Conservation (phyloP, 2,797 vertebrate species). For the Silurus lanzhouensis region DNA sequence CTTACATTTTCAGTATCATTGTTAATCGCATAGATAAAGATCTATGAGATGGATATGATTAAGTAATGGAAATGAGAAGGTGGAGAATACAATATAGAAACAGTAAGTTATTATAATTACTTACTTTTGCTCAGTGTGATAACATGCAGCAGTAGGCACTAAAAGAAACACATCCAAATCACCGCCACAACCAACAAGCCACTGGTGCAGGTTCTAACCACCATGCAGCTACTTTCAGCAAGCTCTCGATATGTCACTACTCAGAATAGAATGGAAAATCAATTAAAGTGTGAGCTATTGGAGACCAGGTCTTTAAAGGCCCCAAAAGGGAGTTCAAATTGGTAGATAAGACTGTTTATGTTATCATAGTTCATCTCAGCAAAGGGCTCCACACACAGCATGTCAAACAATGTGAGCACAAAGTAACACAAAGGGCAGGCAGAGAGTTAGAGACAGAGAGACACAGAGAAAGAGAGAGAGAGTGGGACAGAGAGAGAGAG, state of each 20-base stretch:
- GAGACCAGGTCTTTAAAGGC: slow-evolving; percentile 33
- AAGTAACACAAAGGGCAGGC: slow-evolving; percentile 28
- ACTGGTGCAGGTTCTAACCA: slow-evolving; percentile 30
- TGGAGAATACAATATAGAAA: neutral
- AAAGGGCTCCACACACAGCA: slow-evolving; percentile 38
- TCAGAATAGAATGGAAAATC: slow-evolving; percentile 57
- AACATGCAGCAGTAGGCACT: slow-evolving; percentile 19
- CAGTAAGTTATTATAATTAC: neutral
- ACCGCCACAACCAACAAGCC: slow-evolving; percentile 29
- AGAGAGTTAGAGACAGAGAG: neutral
- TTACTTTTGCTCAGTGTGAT: slow-evolving; percentile 18
- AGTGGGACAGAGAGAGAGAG: neutral
- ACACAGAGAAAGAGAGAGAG: slow-evolving; percentile 12
- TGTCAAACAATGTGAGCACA: slow-evolving; percentile 26
- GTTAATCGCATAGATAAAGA: no score
- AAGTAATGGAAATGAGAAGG: neutral
- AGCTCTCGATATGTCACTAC: slow-evolving; percentile 33
- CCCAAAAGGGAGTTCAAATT: slow-evolving; percentile 36
- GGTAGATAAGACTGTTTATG: slow-evolving; percentile 41
- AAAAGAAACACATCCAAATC: slow-evolving; percentile 18
- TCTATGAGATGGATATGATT: neutral
- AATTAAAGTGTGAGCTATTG: slow-evolving; percentile 44
- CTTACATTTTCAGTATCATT: no score
- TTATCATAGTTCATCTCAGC: slow-evolving; percentile 43
- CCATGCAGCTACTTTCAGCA: slow-evolving; percentile 36